Conservation (phyloP, 2,888 invertebrate species). For the Tinea semifulvella region DNA sequence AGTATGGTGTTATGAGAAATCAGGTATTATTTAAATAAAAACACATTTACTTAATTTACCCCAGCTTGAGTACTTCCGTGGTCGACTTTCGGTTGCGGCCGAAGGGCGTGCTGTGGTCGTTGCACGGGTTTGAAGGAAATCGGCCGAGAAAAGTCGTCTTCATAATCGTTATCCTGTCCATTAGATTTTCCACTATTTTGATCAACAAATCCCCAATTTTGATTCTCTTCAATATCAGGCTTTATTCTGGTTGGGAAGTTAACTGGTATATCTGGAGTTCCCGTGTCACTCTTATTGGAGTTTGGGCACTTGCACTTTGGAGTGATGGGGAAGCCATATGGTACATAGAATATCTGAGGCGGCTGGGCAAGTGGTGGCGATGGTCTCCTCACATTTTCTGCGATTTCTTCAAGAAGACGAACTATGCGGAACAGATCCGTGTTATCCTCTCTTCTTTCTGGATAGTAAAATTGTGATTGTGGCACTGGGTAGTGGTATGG, state of each 20-base stretch:
- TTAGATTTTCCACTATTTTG: neutral
- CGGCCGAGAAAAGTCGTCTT: conserved; percentile 13
- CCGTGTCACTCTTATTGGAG: neutral
- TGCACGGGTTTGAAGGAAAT: conserved; percentile 21
- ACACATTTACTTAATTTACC: conserved; percentile 14
- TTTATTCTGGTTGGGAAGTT: conserved; percentile 14
- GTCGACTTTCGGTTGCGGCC: conserved; percentile 29
- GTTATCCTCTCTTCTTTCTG: conserved; percentile 34
- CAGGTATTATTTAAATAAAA: neutral
- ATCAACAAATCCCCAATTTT: conserved; percentile 18
- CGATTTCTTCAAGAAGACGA: conserved; percentile 40
- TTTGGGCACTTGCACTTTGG: conserved; percentile 26
- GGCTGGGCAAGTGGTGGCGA: conserved; percentile 35
- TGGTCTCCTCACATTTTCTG: conserved; percentile 29
- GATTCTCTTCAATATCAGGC: conserved; percentile 18
- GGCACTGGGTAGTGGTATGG: conserved; percentile 36
- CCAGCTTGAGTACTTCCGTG: conserved; percentile 25
- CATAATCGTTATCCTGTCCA: conserved; percentile 6
- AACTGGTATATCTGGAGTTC: conserved; percentile 13
- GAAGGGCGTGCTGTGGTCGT: conserved; percentile 23
- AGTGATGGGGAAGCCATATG: conserved; percentile 28
- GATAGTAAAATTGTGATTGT: conserved; percentile 26
- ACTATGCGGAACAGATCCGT: conserved; percentile 36
- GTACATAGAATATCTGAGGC: conserved; percentile 39
- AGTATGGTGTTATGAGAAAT: no score